Conservation (phyloP, 2,888 invertebrate genomes). For the Ommatoiulus sabulosus region DNA sequence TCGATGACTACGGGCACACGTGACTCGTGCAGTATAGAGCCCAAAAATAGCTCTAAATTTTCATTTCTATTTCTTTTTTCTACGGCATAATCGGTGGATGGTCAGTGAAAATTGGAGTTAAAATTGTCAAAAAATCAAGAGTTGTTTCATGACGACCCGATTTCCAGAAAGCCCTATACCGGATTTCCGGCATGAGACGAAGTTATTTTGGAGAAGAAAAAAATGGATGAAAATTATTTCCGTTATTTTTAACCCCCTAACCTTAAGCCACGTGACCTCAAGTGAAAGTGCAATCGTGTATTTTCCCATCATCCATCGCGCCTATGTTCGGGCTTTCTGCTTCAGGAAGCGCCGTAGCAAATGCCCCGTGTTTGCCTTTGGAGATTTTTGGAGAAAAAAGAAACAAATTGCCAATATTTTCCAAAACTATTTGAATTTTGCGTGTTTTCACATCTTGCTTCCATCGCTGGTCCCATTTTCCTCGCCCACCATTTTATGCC, state of each 20-base stretch:
- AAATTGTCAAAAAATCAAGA: neutral
- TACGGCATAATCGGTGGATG: conserved; percentile 45
- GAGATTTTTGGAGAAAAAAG: neutral
- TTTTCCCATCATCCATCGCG: conserved; percentile 32
- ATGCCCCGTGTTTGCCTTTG: conserved; percentile 32
- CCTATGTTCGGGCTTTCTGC: conserved; percentile 23
- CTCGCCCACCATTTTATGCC: conserved; percentile 47
- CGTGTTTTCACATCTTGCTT: conserved; percentile 38
- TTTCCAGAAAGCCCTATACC: neutral
- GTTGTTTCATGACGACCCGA: neutral
- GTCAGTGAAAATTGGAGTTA: neutral
- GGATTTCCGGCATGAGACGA: neutral
- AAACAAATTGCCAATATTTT: neutral
- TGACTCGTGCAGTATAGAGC: neutral
- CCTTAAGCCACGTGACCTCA: conserved; percentile 28
- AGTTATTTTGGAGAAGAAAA: neutral
- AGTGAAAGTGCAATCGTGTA: conserved; percentile 38
- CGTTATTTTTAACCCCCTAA: neutral
- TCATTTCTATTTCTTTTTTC: neutral
- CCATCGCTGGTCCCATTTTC: conserved; percentile 27
- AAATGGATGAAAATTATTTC: neutral
- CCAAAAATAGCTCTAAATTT: neutral
- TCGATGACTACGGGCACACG: neutral
- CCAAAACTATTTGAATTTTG: conserved; percentile 25
- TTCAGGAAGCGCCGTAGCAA: conserved; percentile 14